A percentile compares a stretch with the other conserved stretches of the same genome.
These are phyloP conservation scores for Acanthosepion lycidas DNA, from an alignment of 2,888 invertebrate species.

Conservation along the genomic window DNA sequence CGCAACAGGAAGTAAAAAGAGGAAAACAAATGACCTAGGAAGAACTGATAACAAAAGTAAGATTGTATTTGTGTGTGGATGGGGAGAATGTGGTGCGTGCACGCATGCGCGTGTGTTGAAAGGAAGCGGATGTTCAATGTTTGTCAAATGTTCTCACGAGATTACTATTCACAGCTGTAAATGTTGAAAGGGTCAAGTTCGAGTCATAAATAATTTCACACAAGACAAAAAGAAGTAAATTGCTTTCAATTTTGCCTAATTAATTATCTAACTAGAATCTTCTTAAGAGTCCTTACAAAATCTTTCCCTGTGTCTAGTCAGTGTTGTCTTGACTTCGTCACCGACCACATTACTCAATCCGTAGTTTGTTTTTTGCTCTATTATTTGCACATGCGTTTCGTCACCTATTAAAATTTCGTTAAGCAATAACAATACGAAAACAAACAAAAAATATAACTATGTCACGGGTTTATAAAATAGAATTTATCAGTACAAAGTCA, in stretches of 20 bases:
- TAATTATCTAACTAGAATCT: not conserved
- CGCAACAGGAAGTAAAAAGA: too few species aligned
- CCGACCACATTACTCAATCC: not conserved
- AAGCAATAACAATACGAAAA: too few species aligned
- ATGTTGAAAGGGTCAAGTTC: not conserved
- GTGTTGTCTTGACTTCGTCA: not conserved
- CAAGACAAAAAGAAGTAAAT: not conserved
- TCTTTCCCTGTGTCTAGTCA: not conserved
- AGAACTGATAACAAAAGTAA: too few species aligned
- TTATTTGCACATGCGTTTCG: too few species aligned
- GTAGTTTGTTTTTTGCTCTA: not conserved
- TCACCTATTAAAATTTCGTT: too few species aligned
- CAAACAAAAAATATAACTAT: too few species aligned
- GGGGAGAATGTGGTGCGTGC: too few species aligned
- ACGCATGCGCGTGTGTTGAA: not conserved
- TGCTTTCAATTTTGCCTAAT: not conserved
- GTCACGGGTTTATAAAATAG: too few species aligned
- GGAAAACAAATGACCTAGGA: too few species aligned
- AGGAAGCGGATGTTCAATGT: not conserved
- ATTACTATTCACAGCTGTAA: not conserved
- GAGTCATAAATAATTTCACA: not conserved
- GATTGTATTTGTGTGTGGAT: too few species aligned
- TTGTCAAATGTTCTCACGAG: not conserved
- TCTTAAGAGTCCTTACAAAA: not conserved
- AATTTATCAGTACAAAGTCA: too few species aligned